phyloP scores from a whole-genome alignment of 2,888 invertebrate genomes.

The Oscheius sp. region DNA sequence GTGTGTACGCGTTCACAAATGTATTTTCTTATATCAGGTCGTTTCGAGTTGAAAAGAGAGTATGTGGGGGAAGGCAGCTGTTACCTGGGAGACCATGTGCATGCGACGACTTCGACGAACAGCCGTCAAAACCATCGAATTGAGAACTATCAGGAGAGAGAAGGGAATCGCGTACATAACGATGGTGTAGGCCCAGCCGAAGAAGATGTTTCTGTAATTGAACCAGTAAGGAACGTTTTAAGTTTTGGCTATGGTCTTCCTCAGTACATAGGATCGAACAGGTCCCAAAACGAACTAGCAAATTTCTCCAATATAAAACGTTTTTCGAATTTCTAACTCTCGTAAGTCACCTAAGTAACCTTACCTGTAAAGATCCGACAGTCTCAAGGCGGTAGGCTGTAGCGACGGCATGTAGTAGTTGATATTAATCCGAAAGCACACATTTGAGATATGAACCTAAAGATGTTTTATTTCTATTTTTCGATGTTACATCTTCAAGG shows the following conservation, averaged over 20 bases:
- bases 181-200: conserved; percentile 66
- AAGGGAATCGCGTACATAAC: conserved; percentile 70
- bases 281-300: no score
- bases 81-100: conserved; percentile 60
- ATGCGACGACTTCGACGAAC: conserved; percentile 58
- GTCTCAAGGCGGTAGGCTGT: conserved; percentile 54
- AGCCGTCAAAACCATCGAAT: conserved; percentile 70
- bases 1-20: conserved; percentile 1
- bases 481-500: background rate
- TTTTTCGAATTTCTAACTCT: no score
- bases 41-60: no score
- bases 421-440: conserved; percentile 67
- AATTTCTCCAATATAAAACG: no score
- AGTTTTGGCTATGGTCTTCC: no score
- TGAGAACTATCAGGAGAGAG: conserved; percentile 68
- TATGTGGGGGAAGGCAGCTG: conserved; percentile 5
- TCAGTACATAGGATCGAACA: no score
- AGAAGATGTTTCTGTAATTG: conserved; percentile 57
- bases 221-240: no score
- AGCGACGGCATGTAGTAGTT: conserved; percentile 64
- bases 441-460: conserved; percentile 65
- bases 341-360: background rate
- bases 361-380: conserved; percentile 48
- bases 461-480: background rate
- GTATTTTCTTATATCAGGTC: no score